Percentiles rank a stretch among this genome's conserved stretches.
phyloP scores from a whole-genome alignment of 2,888 invertebrate genomes.

The Megastigmus dorsalis region DNA sequence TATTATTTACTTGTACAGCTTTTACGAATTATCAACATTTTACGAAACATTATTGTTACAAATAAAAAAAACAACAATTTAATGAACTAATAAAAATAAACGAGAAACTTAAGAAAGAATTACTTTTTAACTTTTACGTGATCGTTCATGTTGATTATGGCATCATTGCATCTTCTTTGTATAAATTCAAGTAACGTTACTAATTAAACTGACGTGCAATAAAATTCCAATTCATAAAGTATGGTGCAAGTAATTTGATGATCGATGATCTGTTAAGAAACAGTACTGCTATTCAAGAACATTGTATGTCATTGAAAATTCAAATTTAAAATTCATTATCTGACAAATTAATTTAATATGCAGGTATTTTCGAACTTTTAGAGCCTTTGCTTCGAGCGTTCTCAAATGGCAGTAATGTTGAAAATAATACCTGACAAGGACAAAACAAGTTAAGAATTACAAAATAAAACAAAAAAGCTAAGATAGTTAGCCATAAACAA shows the following conservation, averaged over 20 bases:
- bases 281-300: slow-evolving; percentile 7
- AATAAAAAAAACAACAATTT: neutral
- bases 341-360: slow-evolving; percentile 26
- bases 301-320: slow-evolving; percentile 17
- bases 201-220: slow-evolving; percentile 42
- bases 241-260: slow-evolving; percentile 20
- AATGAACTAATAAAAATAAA: slow-evolving; percentile 7
- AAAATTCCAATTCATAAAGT: slow-evolving; percentile 24
- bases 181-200: slow-evolving; percentile 30
- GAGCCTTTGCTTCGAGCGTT: slow-evolving; percentile 62
- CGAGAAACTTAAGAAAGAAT: slow-evolving; percentile 12
- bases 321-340: slow-evolving; percentile 27
- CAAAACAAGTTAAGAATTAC: slow-evolving; percentile 1
- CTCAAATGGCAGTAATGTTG: slow-evolving; percentile 49
- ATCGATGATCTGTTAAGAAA: slow-evolving; percentile 13
- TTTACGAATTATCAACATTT: too few relatives aligned
- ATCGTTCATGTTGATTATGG: slow-evolving; percentile 39
- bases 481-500: slow-evolving; percentile 6
- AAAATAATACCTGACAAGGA: slow-evolving; percentile 13
- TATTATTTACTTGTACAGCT: neutral
- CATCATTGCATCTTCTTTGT: slow-evolving; percentile 44
- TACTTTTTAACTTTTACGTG: slow-evolving; percentile 40
- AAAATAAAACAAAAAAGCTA: slow-evolving; percentile 11
- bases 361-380: neutral
- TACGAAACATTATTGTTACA: neutral